phyloP scores from a whole-genome alignment of 2,797 vertebrate species.

The Macrochelys suwanniensis region DNA sequence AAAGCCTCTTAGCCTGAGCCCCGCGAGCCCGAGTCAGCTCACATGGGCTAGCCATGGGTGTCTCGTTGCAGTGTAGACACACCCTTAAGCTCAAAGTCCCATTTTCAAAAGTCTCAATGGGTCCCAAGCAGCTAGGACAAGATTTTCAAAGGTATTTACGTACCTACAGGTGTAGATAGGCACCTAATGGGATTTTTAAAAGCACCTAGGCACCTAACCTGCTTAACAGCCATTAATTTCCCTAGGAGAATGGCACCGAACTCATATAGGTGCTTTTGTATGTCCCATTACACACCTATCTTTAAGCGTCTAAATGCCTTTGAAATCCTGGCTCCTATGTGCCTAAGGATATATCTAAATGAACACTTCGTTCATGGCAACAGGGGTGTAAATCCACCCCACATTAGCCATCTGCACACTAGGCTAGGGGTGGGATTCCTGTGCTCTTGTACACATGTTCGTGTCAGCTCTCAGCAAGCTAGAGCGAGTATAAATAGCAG shows the following conservation, averaged over 20 bases:
- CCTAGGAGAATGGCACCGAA: background rate
- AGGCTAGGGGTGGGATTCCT: background rate
- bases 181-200: background rate
- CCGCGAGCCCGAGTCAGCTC: background rate
- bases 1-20: background rate
- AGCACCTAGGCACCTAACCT: background rate
- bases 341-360: conserved; percentile 14
- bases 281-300: background rate
- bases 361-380: background rate
- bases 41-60: background rate
- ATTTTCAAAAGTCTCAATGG: background rate
- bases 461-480: background rate
- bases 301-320: background rate
- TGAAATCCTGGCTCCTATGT: background rate
- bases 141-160: background rate
- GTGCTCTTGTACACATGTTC: background rate
- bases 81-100: background rate
- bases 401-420: background rate
- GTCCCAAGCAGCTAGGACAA: background rate
- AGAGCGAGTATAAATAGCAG: background rate
- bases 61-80: background rate
- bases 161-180: background rate
- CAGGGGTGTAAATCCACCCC: background rate
- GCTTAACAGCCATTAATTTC: background rate
- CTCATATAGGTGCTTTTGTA: background rate